Evolutionary conservation across 1,140 invertebrate genomes (phyloP).

Genomic region (Littorina saxatilis): DNA sequence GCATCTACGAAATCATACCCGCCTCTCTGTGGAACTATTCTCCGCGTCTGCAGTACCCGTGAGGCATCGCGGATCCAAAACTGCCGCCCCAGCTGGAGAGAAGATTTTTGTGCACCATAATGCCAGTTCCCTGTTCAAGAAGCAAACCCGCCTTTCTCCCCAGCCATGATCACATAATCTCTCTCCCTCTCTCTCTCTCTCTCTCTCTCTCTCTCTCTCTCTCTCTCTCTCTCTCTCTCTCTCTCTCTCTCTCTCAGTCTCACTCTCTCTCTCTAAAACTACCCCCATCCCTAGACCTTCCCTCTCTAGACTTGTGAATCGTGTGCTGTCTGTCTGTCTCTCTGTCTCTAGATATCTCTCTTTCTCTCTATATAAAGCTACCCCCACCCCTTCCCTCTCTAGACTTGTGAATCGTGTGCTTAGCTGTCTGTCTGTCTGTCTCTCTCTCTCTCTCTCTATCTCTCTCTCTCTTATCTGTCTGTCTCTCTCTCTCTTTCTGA

Average conservation of each 20-base stretch:
- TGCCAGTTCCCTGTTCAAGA: not conserved
- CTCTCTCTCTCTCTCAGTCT: constrained; percentile 2
- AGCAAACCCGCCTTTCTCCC: too few species aligned
- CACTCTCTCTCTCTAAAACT: constrained; percentile 13
- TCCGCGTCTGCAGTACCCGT: not conserved
- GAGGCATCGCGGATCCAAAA: not conserved
- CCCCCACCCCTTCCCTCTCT: too few species aligned
- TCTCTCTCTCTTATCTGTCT: too few species aligned
- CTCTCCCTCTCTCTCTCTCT: not conserved
- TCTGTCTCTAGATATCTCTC: not conserved
- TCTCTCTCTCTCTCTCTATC: too few species aligned
- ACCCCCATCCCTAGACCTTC: too few species aligned
- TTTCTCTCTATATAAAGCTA: too few species aligned
- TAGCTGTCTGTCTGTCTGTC: too few species aligned
- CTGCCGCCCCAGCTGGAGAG: not conserved
- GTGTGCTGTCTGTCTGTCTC: not conserved
- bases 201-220: constrained; percentile 23
- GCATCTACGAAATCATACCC: too few species aligned
- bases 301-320: too few species aligned
- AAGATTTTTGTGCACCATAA: not conserved
- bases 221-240: constrained; percentile 1
- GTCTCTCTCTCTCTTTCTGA: too few species aligned
- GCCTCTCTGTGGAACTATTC: not conserved
- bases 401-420: too few species aligned
- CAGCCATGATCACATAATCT: not conserved